These are phyloP conservation scores for Mastomys natalensis DNA, from an alignment of 2,113 vertebrate species.

Conservation along the genomic window DNA sequence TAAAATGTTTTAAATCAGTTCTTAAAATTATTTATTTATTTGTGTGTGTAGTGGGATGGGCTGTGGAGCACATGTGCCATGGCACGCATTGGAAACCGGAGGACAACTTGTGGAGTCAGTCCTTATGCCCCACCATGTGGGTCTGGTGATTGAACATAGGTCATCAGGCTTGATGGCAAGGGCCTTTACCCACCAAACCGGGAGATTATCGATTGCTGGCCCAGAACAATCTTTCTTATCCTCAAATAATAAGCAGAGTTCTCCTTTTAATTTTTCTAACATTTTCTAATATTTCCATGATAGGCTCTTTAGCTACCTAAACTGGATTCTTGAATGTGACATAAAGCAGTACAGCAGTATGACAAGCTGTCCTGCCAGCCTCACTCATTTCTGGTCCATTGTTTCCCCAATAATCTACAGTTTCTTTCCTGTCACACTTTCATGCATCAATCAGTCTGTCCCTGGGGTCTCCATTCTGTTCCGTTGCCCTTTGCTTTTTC, in stretches of 20 bases:
- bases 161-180: not conserved
- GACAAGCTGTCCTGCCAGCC: not conserved
- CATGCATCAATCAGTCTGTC: not conserved
- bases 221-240: not conserved
- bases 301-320: not conserved
- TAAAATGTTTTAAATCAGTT: not conserved
- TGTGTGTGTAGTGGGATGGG: not conserved
- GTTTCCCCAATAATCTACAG: not conserved
- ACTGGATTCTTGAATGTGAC: not conserved
- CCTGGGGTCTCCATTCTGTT: not conserved
- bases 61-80: not conserved
- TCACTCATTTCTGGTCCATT: not conserved
- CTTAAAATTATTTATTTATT: not conserved
- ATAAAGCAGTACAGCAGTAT: not conserved
- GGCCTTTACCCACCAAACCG: not conserved
- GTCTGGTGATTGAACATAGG: not conserved
- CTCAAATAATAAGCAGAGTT: not conserved
- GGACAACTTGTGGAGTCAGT: not conserved
- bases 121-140: not conserved
- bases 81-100: not conserved
- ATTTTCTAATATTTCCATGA: not conserved
- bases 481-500: not conserved
- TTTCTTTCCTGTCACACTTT: slow-evolving; percentile 1
- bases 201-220: not conserved
- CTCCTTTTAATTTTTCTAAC: not conserved